A percentile compares a stretch with the other conserved stretches of the same genome.
Conservation (phyloP, 2,797 vertebrate genomes). For the Clarias laeviceps region DNA sequence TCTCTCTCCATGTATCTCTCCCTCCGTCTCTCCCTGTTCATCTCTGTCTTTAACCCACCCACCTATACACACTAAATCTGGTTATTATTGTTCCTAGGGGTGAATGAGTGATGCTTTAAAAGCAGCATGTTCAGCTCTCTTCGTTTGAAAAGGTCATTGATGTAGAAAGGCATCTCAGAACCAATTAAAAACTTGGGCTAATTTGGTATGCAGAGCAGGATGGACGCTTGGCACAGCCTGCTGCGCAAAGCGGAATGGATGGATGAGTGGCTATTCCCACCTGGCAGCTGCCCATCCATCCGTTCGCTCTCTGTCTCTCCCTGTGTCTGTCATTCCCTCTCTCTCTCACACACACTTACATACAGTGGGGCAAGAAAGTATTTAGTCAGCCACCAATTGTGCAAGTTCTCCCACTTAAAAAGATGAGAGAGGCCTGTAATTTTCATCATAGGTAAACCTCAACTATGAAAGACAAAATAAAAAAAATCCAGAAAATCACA, state of each 20-base stretch:
- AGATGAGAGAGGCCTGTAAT: too few relatives aligned
- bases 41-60: neutral
- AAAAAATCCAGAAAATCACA: too few relatives aligned
- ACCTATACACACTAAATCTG: conserved; percentile 19
- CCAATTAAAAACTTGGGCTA: conserved; percentile 58
- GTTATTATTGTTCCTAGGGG: conserved; percentile 40
- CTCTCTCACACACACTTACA: conserved; percentile 13
- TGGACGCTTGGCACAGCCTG: conserved; percentile 47
- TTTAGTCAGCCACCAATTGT: too few relatives aligned
- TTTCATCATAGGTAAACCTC: too few relatives aligned
- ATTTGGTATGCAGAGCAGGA: conserved; percentile 58
- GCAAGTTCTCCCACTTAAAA: too few relatives aligned
- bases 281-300: conserved; percentile 60
- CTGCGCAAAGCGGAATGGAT: conserved; percentile 58
- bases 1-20: neutral
- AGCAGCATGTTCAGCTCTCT: conserved; percentile 44
- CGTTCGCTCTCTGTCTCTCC: conserved; percentile 50
- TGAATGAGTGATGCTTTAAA: conserved; percentile 30
- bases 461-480: too few relatives aligned
- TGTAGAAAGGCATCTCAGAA: conserved; percentile 45
- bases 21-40: conserved; percentile 26
- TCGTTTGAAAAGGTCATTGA: conserved; percentile 54
- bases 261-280: conserved; percentile 56
- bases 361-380: too few relatives aligned
- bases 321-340: conserved; percentile 36